Base-by-base conservation (phyloP, 2,888 invertebrate genomes). In the Dicycla oo region DNA sequence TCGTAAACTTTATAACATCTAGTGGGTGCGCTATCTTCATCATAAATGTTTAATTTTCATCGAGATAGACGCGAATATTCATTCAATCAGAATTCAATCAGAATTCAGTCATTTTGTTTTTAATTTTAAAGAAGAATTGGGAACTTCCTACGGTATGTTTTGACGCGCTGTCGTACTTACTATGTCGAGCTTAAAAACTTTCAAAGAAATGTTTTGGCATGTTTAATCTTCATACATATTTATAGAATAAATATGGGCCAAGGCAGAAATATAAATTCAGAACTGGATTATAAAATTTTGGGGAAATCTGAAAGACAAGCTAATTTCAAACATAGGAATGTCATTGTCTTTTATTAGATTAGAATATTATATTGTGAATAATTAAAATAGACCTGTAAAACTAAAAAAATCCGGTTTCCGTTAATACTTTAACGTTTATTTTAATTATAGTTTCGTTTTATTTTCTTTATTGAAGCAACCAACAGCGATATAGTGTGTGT, bases 151-250 rank as follows among this genome's bases (percentile, higher is more conserved):
- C 61, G 71, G 43, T 63, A 63, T 87, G 85, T 84, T 88, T 81
- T 87, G 85, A 87, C 76, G 43, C 65, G 74, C 81, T 78, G 84
- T 87, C 84, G 80, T 82, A 78, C 71, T 63, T 81, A n/a, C n/a
- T n/a, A 82, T 71, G 70, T 71, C 69, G 20, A 72, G 57, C 43
- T 69, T 62, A 73, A 64, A 78, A 69, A 71, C 61, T 53, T 74
- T 53, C 60, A 63, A 72, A 68, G 54, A 72, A 68, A 72, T 70
- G 56, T 77, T 73, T 69, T 75, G 71, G 71, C 67, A 54, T 67
- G 49, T 56, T 26, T 60, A 58, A 69, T 66, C 65, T 61, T 66
- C 65, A 64, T 66, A 47, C 26, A 65, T 60, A 75, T 64, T 60
- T 70, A 70, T 56, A 30, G 43, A 51, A 49, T 58, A 63, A 68